Percentiles rank a stretch among this genome's conserved stretches.
These are phyloP conservation scores for Sebastes steindachneri DNA, from an alignment of 2,797 vertebrate genomes.

Conservation along the genomic window DNA sequence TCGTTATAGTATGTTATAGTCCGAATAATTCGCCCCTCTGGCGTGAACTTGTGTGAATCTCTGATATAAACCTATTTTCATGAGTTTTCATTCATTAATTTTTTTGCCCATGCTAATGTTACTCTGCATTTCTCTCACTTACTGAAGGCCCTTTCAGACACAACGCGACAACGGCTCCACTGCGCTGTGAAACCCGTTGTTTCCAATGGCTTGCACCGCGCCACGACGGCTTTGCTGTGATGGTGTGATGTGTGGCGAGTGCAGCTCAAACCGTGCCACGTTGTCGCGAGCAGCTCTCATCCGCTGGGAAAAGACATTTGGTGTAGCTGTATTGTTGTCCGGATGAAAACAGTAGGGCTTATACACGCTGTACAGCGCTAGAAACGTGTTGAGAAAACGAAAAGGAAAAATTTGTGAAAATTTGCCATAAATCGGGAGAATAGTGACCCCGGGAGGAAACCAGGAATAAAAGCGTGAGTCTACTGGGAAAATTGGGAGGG, in stretches of 20 bases:
- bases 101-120: neutral
- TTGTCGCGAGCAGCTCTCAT: neutral
- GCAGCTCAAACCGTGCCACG: rapidly evolving
- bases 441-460: too few relatives aligned
- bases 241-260: neutral
- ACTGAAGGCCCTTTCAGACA: too few relatives aligned
- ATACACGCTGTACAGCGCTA: too few relatives aligned
- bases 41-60: too few relatives aligned
- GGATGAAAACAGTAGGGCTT: too few relatives aligned
- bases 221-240: rapidly evolving
- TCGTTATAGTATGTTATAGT: too few relatives aligned
- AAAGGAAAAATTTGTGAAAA: too few relatives aligned
- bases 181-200: too few relatives aligned
- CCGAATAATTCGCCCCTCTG: too few relatives aligned
- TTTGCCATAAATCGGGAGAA: too few relatives aligned
- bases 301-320: neutral
- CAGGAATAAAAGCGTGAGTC: rapidly evolving
- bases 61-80: rapidly evolving
- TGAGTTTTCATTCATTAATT: rapidly evolving
- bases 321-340: neutral
- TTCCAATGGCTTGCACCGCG: rapidly evolving
- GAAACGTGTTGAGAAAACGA: too few relatives aligned
- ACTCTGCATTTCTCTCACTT: neutral
- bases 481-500: neutral
- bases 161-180: too few relatives aligned